Percentiles rank a stretch among this genome's conserved stretches.
phyloP scores from a whole-genome alignment of 2,113 vertebrate species.

The Pristiophorus japonicus region DNA sequence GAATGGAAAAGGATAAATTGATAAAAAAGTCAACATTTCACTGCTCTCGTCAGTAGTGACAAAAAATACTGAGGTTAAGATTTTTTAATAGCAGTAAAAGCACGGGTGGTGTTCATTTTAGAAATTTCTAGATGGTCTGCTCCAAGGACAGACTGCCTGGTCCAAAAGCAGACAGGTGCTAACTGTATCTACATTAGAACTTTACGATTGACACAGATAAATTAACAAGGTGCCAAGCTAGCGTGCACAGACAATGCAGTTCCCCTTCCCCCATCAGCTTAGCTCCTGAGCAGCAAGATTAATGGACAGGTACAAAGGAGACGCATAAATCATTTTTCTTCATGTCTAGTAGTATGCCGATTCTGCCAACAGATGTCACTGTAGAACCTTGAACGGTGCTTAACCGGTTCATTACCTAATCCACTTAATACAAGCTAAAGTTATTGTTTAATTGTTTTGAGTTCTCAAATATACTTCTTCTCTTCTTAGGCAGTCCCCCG shows the following conservation, averaged over 20 bases:
- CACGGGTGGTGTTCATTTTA: neutral
- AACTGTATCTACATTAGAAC: neutral
- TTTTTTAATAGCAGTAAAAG: neutral
- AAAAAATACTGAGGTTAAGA: neutral
- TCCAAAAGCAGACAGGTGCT: neutral
- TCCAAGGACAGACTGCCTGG: neutral
- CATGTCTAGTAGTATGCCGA: neutral
- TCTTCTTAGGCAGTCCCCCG: too few species aligned
- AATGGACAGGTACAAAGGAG: neutral
- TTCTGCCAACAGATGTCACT: constrained; percentile 17
- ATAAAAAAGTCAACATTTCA: neutral
- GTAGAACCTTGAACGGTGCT: neutral
- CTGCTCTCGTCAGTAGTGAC: neutral
- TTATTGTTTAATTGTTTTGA: too few species aligned
- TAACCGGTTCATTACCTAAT: too few species aligned
- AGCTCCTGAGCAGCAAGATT: neutral
- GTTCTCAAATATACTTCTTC: too few species aligned
- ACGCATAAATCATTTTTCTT: neutral
- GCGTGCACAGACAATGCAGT: neutral
- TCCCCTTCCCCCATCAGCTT: neutral
- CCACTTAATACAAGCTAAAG: too few species aligned
- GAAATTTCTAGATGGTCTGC: neutral
- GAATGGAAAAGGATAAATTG: neutral
- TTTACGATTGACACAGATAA: neutral
- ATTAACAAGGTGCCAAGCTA: neutral